Conservation (phyloP, 2,113 vertebrate genomes). For the Psittacara wagleri region DNA sequence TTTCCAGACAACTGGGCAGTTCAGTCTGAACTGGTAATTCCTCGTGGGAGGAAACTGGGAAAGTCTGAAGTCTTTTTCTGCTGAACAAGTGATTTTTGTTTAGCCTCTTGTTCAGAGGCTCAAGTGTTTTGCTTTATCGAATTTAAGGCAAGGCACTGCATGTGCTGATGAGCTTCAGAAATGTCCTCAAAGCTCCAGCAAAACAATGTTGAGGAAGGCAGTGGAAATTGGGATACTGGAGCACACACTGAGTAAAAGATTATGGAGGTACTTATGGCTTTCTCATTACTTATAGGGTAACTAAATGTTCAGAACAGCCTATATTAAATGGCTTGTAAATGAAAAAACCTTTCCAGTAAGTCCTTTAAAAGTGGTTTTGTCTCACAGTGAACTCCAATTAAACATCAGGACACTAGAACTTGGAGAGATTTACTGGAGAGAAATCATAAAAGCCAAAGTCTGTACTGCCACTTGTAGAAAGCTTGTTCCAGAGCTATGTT, state of each 20-base stretch:
- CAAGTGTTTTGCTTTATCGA: neutral
- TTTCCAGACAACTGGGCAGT: neutral
- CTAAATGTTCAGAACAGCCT: neutral
- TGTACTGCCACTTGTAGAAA: neutral
- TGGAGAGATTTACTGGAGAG: neutral
- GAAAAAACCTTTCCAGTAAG: neutral
- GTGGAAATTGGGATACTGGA: neutral
- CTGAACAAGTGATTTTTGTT: neutral
- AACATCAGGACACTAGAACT: neutral
- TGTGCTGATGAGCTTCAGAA: neutral
- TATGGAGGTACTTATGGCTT: neutral
- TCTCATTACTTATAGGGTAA: accelerated
- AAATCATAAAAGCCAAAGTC: neutral
- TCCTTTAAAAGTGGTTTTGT: neutral
- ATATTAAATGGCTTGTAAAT: neutral
- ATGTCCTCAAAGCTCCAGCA: neutral
- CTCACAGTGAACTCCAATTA: neutral
- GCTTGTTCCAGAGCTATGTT: neutral
- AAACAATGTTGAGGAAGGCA: neutral
- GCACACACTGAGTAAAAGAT: neutral
- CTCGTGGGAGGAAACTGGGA: neutral
- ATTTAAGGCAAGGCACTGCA: neutral
- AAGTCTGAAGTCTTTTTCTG: neutral
- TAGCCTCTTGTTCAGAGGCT: neutral
- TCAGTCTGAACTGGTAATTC: neutral